These are phyloP conservation scores for Rhingia campestris DNA, from an alignment of 2,888 invertebrate genomes.

Conservation along the genomic window DNA sequence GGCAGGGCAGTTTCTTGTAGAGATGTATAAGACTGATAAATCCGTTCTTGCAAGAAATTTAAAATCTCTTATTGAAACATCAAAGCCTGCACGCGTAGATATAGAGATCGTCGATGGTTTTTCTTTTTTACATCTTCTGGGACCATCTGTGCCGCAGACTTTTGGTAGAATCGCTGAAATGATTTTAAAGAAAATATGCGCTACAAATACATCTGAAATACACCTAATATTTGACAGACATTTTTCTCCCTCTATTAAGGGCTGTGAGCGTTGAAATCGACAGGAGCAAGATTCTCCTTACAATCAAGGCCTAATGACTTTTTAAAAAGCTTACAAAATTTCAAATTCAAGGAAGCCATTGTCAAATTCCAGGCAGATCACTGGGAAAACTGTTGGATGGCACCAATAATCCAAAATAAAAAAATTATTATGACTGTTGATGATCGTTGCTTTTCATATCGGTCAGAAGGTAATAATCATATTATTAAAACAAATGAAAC, in stretches of 20 bases:
- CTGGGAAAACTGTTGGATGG: constrained; percentile 18
- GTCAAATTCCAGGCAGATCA: constrained; percentile 7
- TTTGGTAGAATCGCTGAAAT: constrained; percentile 53
- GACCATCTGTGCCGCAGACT: constrained; percentile 14
- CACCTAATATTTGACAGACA: constrained; percentile 41
- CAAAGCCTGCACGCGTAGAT: constrained; percentile 40
- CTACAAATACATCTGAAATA: constrained; percentile 30
- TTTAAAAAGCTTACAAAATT: constrained; percentile 33
- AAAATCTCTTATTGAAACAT: constrained; percentile 34
- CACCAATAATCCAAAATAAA: background rate
- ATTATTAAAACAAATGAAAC: background rate
- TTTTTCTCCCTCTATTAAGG: constrained; percentile 39
- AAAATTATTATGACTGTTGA: background rate
- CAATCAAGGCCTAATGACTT: constrained; percentile 31
- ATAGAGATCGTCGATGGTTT: constrained; percentile 62
- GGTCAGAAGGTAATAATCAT: constrained; percentile 4
- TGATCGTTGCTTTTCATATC: background rate
- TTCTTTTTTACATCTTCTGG: constrained; percentile 57
- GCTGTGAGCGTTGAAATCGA: constrained; percentile 30
- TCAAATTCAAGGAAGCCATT: constrained; percentile 45
- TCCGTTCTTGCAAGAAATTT: constrained; percentile 50
- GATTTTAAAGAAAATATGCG: constrained; percentile 53
- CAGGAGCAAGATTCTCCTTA: constrained; percentile 18
- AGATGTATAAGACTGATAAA: constrained; percentile 51
- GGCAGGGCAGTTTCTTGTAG: constrained; percentile 49